phyloP scores from a whole-genome alignment of 2,113 vertebrate genomes.

The Pelvicachromis taeniatus region DNA sequence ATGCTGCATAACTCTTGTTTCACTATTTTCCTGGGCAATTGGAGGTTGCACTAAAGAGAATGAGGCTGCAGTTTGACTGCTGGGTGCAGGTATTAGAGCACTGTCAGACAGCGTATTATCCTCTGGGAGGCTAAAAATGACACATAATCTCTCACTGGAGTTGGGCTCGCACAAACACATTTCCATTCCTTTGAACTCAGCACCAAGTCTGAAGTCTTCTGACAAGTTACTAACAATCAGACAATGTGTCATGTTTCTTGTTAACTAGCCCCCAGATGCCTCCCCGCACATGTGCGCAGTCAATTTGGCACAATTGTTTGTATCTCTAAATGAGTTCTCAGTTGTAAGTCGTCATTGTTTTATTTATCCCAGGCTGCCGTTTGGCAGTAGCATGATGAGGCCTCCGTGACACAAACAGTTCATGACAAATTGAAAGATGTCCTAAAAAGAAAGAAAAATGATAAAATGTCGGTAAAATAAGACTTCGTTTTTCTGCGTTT shows the following conservation, averaged over 20 bases:
- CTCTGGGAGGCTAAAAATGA: constrained; percentile 55
- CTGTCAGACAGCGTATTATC: constrained; percentile 18
- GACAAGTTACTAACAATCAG: constrained; percentile 54
- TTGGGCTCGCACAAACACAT: constrained; percentile 45
- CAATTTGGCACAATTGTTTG: constrained; percentile 24
- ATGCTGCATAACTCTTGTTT: background rate
- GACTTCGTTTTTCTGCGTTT: background rate
- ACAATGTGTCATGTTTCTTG: constrained; percentile 38
- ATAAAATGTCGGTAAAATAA: background rate
- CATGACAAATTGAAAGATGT: background rate
- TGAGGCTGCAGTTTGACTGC: background rate
- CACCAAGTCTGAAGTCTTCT: constrained; percentile 28
- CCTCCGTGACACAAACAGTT: background rate
- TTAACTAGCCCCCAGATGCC: constrained; percentile 32
- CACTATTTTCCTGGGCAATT: background rate
- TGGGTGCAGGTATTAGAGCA: constrained; percentile 33
- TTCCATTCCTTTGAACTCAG: constrained; percentile 59
- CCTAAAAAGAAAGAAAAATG: background rate
- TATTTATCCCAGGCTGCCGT: constrained; percentile 6
- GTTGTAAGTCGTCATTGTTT: constrained; percentile 22
- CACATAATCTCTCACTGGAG: constrained; percentile 48
- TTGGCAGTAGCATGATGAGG: background rate
- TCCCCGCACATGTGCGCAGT: background rate
- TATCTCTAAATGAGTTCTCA: constrained; percentile 27
- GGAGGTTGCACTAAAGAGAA: background rate